Evolutionary conservation across 2,113 vertebrate species (phyloP).

Genomic region (Python bivittatus): DNA sequence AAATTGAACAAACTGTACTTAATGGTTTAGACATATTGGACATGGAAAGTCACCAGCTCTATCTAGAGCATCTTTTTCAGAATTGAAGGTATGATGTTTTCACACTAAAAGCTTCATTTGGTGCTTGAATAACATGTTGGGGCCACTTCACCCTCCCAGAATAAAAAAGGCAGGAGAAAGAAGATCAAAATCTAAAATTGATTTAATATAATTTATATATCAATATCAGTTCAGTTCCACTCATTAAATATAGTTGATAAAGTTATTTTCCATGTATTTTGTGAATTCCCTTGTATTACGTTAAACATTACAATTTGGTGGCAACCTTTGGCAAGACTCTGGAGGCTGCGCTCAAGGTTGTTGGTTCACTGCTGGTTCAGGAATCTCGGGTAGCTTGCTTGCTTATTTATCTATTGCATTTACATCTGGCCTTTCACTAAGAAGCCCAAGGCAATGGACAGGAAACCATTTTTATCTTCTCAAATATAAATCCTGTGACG

Average conservation of each 20-base stretch:
- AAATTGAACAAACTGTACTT: background rate
- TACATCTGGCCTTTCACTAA: background rate
- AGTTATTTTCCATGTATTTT: background rate
- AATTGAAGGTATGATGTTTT: background rate
- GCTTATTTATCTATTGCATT: background rate
- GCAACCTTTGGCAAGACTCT: background rate
- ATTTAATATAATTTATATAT: background rate
- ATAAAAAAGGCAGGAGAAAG: background rate
- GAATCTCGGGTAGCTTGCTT: background rate
- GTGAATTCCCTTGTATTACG: background rate
- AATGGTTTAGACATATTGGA: background rate
- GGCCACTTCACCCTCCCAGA: background rate
- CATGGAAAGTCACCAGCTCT: background rate
- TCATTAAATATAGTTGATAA: background rate
- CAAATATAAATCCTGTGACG: background rate
- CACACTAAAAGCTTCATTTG: background rate
- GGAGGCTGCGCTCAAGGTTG: background rate
- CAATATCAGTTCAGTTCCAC: background rate
- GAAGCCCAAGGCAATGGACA: background rate
- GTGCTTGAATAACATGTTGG: background rate
- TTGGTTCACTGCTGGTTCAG: background rate
- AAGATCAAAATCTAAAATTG: background rate
- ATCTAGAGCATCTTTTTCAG: background rate
- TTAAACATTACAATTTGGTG: background rate
- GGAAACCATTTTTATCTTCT: background rate